These are phyloP conservation scores for Poeciliopsis prolifica DNA, from an alignment of 2,113 vertebrate genomes.

Conservation along the genomic window DNA sequence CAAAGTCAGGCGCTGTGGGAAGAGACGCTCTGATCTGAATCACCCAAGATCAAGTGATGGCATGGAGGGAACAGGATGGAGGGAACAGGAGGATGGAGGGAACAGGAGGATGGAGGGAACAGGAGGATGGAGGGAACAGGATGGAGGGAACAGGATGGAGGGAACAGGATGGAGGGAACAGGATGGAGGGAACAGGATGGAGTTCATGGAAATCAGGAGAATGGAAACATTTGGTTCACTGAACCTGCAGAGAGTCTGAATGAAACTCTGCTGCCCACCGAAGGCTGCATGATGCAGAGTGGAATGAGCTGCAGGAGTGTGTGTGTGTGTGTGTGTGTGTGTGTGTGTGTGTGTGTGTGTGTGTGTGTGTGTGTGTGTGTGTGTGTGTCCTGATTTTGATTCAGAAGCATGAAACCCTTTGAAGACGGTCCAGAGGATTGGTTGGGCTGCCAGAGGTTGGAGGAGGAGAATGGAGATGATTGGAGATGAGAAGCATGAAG, in stretches of 20 bases:
- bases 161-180: constrained; percentile 1
- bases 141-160: no score
- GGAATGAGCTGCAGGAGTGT: neutral
- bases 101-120: no score
- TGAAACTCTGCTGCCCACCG: constrained; percentile 73
- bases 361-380: neutral
- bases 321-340: neutral
- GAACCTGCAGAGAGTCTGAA: constrained; percentile 8
- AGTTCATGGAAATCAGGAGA: constrained; percentile 7
- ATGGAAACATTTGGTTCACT: neutral
- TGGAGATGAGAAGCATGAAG: constrained; percentile 61
- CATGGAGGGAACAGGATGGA: no score
- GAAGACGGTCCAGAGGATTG: constrained; percentile 48
- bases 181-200: neutral
- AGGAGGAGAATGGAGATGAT: constrained; percentile 52
- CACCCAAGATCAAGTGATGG: neutral
- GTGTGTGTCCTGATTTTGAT: constrained; percentile 47
- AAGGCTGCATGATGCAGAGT: constrained; percentile 37
- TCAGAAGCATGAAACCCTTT: constrained; percentile 62
- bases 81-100: no score
- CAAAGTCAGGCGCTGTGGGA: neutral
- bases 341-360: neutral
- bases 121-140: no score
- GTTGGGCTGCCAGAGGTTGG: constrained; percentile 33
- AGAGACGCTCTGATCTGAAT: neutral